phyloP scores from a whole-genome alignment of 2,797 vertebrate genomes.

The Semotilus atromaculatus region DNA sequence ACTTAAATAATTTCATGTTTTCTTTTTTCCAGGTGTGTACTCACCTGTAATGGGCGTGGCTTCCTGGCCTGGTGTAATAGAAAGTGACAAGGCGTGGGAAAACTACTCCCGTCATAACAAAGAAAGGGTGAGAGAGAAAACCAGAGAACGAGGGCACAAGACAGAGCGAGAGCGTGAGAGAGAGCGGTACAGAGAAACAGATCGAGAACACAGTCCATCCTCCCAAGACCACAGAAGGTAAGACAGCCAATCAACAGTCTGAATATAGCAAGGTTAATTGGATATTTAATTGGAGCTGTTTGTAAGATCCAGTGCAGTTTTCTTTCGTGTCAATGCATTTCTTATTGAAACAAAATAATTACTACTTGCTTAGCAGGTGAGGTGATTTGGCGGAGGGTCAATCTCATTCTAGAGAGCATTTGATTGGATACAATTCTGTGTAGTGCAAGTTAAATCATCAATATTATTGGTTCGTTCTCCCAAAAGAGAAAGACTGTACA shows the following conservation, averaged over 20 bases:
- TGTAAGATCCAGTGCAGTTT: background rate
- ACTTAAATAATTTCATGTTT: background rate
- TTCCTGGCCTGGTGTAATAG: constrained; percentile 47
- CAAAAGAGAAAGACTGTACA: background rate
- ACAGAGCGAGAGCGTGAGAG: constrained; percentile 42
- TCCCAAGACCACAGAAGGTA: constrained; percentile 65
- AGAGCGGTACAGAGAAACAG: constrained; percentile 45
- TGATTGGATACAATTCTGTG: background rate
- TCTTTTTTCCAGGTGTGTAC: constrained; percentile 57
- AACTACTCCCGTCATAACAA: constrained; percentile 53
- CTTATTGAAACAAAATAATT: background rate
- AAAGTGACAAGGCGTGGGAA: constrained; percentile 62
- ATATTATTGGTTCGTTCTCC: background rate
- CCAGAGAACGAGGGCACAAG: constrained; percentile 52
- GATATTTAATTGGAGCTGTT: constrained; percentile 7
- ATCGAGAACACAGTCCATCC: constrained; percentile 51
- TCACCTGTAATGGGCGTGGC: constrained; percentile 52
- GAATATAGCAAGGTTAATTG: background rate
- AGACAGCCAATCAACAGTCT: constrained; percentile 11
- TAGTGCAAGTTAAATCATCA: background rate
- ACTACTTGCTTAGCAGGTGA: background rate
- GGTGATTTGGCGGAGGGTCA: background rate
- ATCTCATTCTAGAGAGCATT: background rate
- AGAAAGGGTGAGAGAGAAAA: constrained; percentile 52
- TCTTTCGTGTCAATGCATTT: background rate